Base-by-base conservation (phyloP, 2,113 vertebrate genomes). In the Corythornis cristatus region DNA sequence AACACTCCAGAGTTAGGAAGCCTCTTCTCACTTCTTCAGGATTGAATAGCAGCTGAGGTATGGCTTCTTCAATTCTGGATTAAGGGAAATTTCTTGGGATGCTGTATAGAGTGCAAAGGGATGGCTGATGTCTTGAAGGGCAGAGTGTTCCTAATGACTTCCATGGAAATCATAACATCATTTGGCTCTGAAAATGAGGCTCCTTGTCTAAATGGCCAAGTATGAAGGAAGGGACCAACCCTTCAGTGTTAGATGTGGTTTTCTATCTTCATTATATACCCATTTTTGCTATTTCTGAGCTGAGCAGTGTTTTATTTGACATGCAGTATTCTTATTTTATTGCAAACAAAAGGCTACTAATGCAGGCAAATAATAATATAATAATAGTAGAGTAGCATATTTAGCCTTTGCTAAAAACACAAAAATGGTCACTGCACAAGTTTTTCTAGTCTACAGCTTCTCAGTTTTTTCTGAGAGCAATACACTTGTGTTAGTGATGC, bases 191-290 rank as follows among this genome's bases (percentile, higher is more conserved):
- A 64, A 89, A 82, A 42, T 35, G 2, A 62, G 42, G 2, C 20
- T 42, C 21, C 29, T 74, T 62, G 5, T 58, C 28, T 65, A 29
- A 84, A 66, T 3, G 45, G 12, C 28, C 5, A 12, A 40, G 9
- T 62, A 19, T 1, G 3, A 70, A 70, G 33, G n/a, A 43, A 82
- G 60, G 16, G 5, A 58, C 33, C 48, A 85, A 40, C 13, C 22
- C 15, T 64, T 23, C 0, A 0, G 50, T 51, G 26, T 31, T 50
- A 50, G 13, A 23, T 50, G 46, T 22, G 48, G 45, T 37, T 84
- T 54, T 72, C 22, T n/a, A 25, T 79, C 33, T 2, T 70, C 64
- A 3, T 26, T 40, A 8, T 6, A 15, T 29, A 37, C 15, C 15
- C 10, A 8, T 57, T 83, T 83, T 16, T 61, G 17, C 8, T 60